These are phyloP conservation scores for Sinhomidia bicolor DNA, from an alignment of 2,888 invertebrate genomes.

Conservation along the genomic window DNA sequence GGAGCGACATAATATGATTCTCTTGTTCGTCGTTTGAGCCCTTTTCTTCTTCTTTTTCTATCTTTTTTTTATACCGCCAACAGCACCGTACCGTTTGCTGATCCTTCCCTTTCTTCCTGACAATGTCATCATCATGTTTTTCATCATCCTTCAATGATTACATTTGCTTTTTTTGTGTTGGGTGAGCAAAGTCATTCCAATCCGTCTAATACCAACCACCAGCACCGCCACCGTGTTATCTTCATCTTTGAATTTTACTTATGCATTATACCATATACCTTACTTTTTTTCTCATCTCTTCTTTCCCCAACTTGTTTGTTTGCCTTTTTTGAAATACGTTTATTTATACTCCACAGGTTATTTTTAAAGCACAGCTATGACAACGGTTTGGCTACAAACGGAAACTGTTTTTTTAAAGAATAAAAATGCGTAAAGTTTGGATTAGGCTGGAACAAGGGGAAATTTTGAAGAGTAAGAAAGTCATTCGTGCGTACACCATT, in stretches of 20 bases:
- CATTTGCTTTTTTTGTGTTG: conserved; percentile 1
- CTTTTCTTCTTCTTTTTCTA: conserved; percentile 1
- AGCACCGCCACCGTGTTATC: not conserved
- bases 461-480: too few species aligned
- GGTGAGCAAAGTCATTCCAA: not conserved
- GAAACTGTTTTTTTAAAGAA: too few species aligned
- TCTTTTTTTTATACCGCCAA: not conserved
- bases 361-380: too few species aligned
- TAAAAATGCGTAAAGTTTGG: not conserved
- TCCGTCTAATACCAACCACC: not conserved
- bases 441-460: too few species aligned
- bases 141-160: conserved; percentile 36
- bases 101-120: conserved; percentile 23
- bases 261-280: too few species aligned
- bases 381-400: too few species aligned
- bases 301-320: too few species aligned
- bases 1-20: conserved; percentile 58
- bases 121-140: conserved; percentile 6
- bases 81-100: conserved; percentile 4
- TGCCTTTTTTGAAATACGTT: too few species aligned
- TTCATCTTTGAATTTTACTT: too few species aligned
- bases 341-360: too few species aligned
- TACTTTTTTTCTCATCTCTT: too few species aligned
- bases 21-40: conserved; percentile 33
- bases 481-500: not conserved